Evolutionary conservation across 2,797 vertebrate species (phyloP).

Genomic region (Phataginus tricuspis): DNA sequence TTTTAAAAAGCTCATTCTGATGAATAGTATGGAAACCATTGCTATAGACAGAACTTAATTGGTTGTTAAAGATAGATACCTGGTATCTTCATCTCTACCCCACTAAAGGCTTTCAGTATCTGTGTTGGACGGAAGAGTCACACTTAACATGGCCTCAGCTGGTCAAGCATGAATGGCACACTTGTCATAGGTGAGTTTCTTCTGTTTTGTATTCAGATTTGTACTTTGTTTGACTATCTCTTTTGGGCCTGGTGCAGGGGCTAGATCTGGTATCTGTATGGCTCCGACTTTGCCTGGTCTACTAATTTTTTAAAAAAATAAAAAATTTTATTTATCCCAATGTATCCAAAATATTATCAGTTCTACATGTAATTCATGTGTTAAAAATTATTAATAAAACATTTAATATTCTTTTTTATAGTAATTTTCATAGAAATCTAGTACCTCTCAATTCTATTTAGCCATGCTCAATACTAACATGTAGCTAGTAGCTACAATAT

Average conservation of each 20-base stretch:
- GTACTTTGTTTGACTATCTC: neutral
- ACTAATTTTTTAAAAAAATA: neutral
- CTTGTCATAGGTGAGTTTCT: neutral
- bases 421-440: neutral
- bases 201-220: constrained; percentile 3
- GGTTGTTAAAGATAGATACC: neutral
- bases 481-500: neutral
- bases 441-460: neutral
- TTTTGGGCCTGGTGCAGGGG: neutral
- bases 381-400: neutral
- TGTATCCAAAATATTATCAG: neutral
- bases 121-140: neutral
- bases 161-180: neutral
- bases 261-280: neutral
- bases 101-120: neutral
- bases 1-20: constrained; percentile 26
- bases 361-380: neutral
- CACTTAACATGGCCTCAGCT: neutral
- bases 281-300: neutral
- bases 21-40: neutral
- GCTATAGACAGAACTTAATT: neutral
- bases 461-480: neutral
- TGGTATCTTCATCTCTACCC: neutral
- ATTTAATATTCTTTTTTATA: neutral
- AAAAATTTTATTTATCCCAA: neutral